Evolutionary conservation across 2,113 vertebrate species (phyloP), one percentile per base, ranked within the genome.

Genomic region (Sebastes schlegelii): DNA sequence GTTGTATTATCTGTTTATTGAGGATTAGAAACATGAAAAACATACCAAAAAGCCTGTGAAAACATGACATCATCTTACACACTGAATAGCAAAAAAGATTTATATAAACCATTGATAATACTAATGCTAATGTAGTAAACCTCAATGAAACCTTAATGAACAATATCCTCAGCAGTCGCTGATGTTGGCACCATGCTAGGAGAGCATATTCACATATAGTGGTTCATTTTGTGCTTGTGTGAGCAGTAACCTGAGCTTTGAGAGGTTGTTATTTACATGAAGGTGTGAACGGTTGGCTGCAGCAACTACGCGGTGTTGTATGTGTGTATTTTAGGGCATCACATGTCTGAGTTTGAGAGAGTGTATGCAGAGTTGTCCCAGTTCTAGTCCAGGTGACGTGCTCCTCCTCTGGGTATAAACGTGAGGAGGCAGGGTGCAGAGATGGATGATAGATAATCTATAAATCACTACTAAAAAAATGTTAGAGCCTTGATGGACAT

Each of bases 11-110:
- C 26, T 62, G 73, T 93, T 92, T 90, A 92, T 92, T 93, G 52
- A 83, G 87, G 79, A 84, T 91, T 87, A 87, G 77, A 92, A 92
- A 92, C 86, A 89, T 89, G 82, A 90, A 87, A 88, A 91, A 92
- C 42, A 88, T 71, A 71, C 42, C 42, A 64, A 89, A 91, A 89
- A 64, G 73, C 74, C 72, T 81, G 63, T 90, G 89, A 83, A 91
- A 89, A 88, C 80, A 84, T 87, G 64, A 84, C 76, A 83, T 66
- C 76, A 71, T 64, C 4, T 1, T 74, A 82, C n/a, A 89, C 57
- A 75, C 34, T 61, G 43, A 81, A 83, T 87, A 89, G 71, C 73
- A 92, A 90, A 88, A 90, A 88, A 91, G 1, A 84, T 66, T 52
- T 55, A 67, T 89, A 92, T 42, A 87, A 92, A 93, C 66, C 48